Evolutionary conservation across 2,888 invertebrate species (phyloP), one percentile per base, ranked within the genome.

Genomic region (Drosophila aldrichi): DNA sequence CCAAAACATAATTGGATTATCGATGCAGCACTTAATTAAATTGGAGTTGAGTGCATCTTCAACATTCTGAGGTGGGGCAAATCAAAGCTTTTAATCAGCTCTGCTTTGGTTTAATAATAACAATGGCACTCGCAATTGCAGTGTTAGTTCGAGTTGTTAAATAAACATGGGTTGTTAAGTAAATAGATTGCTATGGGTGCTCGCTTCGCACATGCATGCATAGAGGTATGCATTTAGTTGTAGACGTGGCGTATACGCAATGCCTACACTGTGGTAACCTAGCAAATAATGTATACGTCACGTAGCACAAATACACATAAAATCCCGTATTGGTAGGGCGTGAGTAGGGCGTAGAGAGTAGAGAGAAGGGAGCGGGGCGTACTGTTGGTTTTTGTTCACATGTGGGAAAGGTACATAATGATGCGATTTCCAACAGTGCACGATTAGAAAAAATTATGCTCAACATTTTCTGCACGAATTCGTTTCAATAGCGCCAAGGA

Each of bases 401-500:
- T 49, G 38, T 40, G 59, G 55, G n/a, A 46, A 44, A 63, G 62
- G 48, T 55, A 60, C 67, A 75, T 67, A 80, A 76, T 80, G 64
- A 71, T 80, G 81, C 77, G 49, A 65, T 78, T 70, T 80, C 60
- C 83, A 62, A 67, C 68, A 77, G 52, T 40, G 73, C 52, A 69
- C 89, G 90, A 88, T 84, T 84, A 84, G 90, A 86, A 78, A 60
- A 84, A 89, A 89, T 88, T 84, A 86, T 90, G 82, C 74, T 86
- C 63, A 79, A 86, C 79, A 90, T 89, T 89, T 87, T 84, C 82
- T 74, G 85, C 86, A 89, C 86, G 90, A 89, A 77, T 81, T 79
- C 82, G 75, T 84, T 88, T 84, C 32, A 73, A 64, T 62, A 59
- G 52, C 54, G 61, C 48, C 60, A 72, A 79, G 59, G 41, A 73